Base-by-base conservation (phyloP, 1,140 invertebrate genomes). In the Ditylenchus dipsaci region DNA sequence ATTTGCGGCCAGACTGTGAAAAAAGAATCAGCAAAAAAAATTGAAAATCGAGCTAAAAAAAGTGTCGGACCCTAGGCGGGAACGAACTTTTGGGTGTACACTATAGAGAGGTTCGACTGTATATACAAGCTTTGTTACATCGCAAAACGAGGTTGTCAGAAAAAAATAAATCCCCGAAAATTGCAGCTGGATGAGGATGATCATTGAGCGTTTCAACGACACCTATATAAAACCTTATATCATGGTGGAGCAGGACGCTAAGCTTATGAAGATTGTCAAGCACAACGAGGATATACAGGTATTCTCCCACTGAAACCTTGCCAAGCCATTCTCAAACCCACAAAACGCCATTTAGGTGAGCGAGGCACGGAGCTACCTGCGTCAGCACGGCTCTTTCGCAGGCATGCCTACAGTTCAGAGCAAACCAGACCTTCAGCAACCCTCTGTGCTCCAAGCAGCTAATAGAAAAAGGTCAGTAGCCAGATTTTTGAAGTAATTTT, bases 211-310 rank as follows among this genome's bases (percentile, higher is more conserved):
- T 23, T 71, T 71, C 42, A 72, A 71, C 45, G 67, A 71, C 53
- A 66, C 42, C 21, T 73, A 71, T 26, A 70, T 71, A 19, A 74
- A 71, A 5, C 69, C 69, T 21, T 62, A 60, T 45, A 72, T 71
- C 23, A 71, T 71, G 72, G 53, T 73, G 17, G 30, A 71, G 15
- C 45, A 47, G 21, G 67, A 71, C 19, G 69, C 60, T 38, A 62
- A 49, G 30, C 71, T 29, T n/a, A 71, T 71, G 69, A 71, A 71
- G 57, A 68, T 71, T 49, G 69, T 71, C 5, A 63, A 63, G 19
- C 67, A 71, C n/a, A 71, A 71, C 47, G 69, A 71, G 57, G 69
- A 71, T 56, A 71, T 71, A 45, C 67, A 71, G 23, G 68, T 73
- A 38, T 38, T 38, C 11, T n/a, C n/a, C n/a, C n/a, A n/a, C n/a